Evolutionary conservation across 2,888 invertebrate genomes (phyloP), one percentile per base, ranked within the genome.

Genomic region (Adelognathus sp.): DNA sequence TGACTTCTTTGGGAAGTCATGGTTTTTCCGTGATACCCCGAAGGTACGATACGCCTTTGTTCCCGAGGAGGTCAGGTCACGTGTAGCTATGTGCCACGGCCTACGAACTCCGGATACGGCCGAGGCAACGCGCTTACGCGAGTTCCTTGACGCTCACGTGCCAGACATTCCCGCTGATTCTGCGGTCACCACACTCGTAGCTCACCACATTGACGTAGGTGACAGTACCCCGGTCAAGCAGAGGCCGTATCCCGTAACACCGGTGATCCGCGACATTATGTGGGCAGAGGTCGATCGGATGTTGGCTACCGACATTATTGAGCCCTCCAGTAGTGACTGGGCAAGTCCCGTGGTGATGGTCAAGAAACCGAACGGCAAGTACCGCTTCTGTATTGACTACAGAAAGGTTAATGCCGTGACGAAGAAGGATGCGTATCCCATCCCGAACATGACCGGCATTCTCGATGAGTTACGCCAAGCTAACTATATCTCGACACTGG

Each of bases 361-460:
- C 1, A 82, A 79, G n/a, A 87, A 87, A 61, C 80, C 83, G 11
- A 79, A 84, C 54, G 85, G 82, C 0, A 81, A 77, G 4, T 86
- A 83, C 56, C 61, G 88, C 3, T 85, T 88, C 24, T 85, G 88
- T 50, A 83, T 88, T 0, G 88, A 89, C 66, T 87, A 79, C 44
- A 63, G 89, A 4, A 83, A 84, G 39, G 54, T 90, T 0, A 91
- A 89, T 60, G 41, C 44, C 1, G 85, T 88, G 0, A 86, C 87
- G 0, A 77, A 83, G 29, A 72, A 81, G 9, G 86, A 88, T 77
- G 85, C 86, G 0, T 86, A 89, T 81, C 87, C 88, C 1, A 44
- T 88, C 0, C 88, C 85, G 0, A 82, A 84, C 33, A 84, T 88
- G n/a, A 81, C 81, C 0, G 67, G 80, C 0, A 88, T 86, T n/a